Base-by-base conservation (phyloP, 2,888 invertebrate genomes). In the Nephrocerus scutellatus region DNA sequence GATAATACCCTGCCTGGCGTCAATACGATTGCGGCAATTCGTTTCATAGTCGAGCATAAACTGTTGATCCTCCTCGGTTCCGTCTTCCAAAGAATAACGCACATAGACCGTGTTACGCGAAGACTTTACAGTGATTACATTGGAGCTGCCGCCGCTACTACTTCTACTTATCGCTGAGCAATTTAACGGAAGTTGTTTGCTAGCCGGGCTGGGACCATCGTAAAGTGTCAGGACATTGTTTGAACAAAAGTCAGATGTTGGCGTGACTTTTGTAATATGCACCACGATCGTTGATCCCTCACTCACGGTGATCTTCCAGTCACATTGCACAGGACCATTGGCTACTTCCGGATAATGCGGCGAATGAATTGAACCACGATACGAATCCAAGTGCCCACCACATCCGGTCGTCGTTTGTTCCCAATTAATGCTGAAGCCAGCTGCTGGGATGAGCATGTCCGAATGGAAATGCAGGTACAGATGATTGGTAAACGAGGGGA, bases 311-410 rank as follows among this genome's bases (percentile, higher is more conserved):
- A 95, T 85, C 55, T 74, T 81, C 81, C 90, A 95, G 50, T 77
- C 75, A 61, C 93, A 93, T 59, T 84, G 80, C 0, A 84, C 73
- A 40, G 79, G 76, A 36, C 77, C 75, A 24, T 70, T 65, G 56
- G 86, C 88, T 1, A 76, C 71, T 44, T 77, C 74, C 4, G 90
- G 88, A 70, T 89, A 90, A 19, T 87, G 82, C 0, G 93, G 92
- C 1, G 92, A 90, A 25, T 79, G 74, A 49, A 93, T 81, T 4
- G 81, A 75, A 1, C 93, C 93, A 6, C 68, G 70, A 3, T 79
- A 74, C 13, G 82, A 73, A 1, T 72, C 80, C 21, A 93, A 59
- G 18, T 72, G 75, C 5, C 90, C 92, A 12, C 93, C 92, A 63
- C 93, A 95, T 72, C 82, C 83, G 30, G 75, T 73, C 2, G 75